Evolutionary conservation across 2,113 vertebrate genomes (phyloP).

Genomic region (Hucho hucho): DNA sequence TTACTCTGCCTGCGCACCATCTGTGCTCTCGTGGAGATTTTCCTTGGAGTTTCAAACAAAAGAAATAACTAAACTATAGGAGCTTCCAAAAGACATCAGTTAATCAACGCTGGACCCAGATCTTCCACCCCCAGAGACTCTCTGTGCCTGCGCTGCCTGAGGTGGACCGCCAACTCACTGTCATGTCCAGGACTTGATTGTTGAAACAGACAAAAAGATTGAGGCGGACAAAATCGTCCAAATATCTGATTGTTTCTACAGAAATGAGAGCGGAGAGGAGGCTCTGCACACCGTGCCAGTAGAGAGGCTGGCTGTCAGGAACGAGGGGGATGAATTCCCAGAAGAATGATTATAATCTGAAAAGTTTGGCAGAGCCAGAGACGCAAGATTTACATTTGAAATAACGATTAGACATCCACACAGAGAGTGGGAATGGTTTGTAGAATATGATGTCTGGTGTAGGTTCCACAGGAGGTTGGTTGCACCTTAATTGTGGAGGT

Average conservation of each 20-base stretch:
- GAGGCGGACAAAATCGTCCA: slow-evolving; percentile 22
- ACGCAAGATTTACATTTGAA: slow-evolving; percentile 24
- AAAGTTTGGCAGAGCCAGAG: slow-evolving; percentile 23
- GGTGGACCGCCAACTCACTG: slow-evolving; percentile 29
- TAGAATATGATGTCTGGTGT: slow-evolving; percentile 2
- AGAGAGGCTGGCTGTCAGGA: slow-evolving; percentile 13
- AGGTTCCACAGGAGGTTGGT: slow-evolving; percentile 1
- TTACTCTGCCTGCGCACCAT: slow-evolving; percentile 22
- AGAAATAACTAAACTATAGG: slow-evolving; percentile 35
- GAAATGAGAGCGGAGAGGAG: slow-evolving; percentile 20
- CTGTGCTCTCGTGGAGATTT: slow-evolving; percentile 52
- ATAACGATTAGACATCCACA: slow-evolving; percentile 15
- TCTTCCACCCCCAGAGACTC: slow-evolving; percentile 36
- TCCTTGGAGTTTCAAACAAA: slow-evolving; percentile 52
- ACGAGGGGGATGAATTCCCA: slow-evolving; percentile 17
- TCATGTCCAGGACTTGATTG: slow-evolving; percentile 54
- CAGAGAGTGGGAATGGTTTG: slow-evolving; percentile 2
- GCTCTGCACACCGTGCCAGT: not conserved
- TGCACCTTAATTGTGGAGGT: too few species aligned
- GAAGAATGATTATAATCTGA: slow-evolving; percentile 24
- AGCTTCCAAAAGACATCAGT: slow-evolving; percentile 57
- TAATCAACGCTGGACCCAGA: slow-evolving; percentile 60
- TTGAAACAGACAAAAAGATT: slow-evolving; percentile 47
- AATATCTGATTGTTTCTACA: slow-evolving; percentile 54
- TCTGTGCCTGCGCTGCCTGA: not conserved